phyloP scores from a whole-genome alignment of 2,113 vertebrate genomes.

The Cyprinodon brontotheroides region DNA sequence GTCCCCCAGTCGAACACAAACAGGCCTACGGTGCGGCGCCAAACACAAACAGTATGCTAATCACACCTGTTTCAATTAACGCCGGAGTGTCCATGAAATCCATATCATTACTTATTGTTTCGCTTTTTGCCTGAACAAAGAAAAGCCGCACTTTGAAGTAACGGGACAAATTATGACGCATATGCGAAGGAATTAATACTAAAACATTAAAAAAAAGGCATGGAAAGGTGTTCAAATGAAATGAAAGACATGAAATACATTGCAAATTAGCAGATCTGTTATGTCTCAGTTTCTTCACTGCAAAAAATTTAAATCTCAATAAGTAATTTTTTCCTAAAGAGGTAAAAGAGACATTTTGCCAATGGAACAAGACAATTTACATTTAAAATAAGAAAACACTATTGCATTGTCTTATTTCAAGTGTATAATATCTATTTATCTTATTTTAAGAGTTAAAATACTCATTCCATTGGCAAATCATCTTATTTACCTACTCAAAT shows the following conservation, averaged over 20 bases:
- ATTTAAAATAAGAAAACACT: too few species aligned
- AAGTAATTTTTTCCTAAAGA: too few species aligned
- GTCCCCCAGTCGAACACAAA: constrained; percentile 42
- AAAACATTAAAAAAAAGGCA: not conserved
- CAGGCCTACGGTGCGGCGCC: constrained; percentile 36
- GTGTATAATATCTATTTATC: too few species aligned
- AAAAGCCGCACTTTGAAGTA: constrained; percentile 35
- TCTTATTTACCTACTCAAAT: too few species aligned
- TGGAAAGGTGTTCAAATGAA: not conserved
- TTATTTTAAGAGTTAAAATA: too few species aligned
- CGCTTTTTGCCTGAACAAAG: constrained; percentile 29
- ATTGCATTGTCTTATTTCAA: too few species aligned
- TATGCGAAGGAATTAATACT: not conserved
- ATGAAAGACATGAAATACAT: not conserved
- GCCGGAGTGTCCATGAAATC: constrained; percentile 42
- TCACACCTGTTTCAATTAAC: constrained; percentile 65
- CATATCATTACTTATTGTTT: constrained; percentile 54
- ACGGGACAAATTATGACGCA: constrained; percentile 11
- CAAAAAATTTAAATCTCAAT: too few species aligned
- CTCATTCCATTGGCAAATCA: too few species aligned
- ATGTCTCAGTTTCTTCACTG: not conserved
- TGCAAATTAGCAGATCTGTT: too few species aligned
- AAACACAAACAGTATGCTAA: constrained; percentile 70
- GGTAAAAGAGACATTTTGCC: too few species aligned
- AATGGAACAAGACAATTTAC: too few species aligned